phyloP scores from a whole-genome alignment of 2,888 invertebrate genomes.

The Cordilura impudica region DNA sequence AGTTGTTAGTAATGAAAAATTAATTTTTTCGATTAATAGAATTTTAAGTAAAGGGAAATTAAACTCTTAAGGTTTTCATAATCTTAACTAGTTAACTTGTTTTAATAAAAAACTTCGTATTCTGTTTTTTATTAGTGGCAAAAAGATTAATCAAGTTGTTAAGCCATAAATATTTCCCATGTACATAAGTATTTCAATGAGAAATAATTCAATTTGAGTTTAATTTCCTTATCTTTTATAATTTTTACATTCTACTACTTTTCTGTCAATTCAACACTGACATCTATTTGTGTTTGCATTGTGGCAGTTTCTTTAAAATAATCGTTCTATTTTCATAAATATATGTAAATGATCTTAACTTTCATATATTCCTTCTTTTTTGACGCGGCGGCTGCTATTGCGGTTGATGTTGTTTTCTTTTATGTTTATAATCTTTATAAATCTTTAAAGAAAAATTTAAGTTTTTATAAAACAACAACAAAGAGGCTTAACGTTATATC shows the following conservation, averaged over 20 bases:
- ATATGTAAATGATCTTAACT: slow-evolving; percentile 29
- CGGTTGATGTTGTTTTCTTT: slow-evolving; percentile 19
- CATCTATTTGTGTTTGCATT: slow-evolving; percentile 18
- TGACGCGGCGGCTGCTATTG: slow-evolving; percentile 43
- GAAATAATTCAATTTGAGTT: slow-evolving; percentile 27
- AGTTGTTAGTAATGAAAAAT: background rate
- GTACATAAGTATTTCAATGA: background rate
- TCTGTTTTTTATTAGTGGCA: too few relatives aligned
- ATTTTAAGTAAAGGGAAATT: background rate
- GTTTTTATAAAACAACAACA: slow-evolving; percentile 1
- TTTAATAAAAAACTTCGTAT: background rate
- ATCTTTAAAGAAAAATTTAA: slow-evolving; percentile 1
- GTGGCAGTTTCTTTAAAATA: slow-evolving; percentile 13
- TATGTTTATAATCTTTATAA: slow-evolving; percentile 4
- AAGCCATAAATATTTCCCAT: background rate
- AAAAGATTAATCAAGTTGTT: too few relatives aligned
- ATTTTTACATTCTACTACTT: background rate
- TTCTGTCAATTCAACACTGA: slow-evolving; percentile 11
- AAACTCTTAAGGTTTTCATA: too few relatives aligned
- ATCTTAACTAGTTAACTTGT: too few relatives aligned
- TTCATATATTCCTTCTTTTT: slow-evolving; percentile 44
- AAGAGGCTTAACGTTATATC: slow-evolving; percentile 17
- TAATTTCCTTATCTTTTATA: background rate
- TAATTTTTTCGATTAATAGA: background rate
- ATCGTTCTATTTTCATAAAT: background rate